Evolutionary conservation across 2,797 vertebrate species (phyloP).

Genomic region (Chelon labrosus): DNA sequence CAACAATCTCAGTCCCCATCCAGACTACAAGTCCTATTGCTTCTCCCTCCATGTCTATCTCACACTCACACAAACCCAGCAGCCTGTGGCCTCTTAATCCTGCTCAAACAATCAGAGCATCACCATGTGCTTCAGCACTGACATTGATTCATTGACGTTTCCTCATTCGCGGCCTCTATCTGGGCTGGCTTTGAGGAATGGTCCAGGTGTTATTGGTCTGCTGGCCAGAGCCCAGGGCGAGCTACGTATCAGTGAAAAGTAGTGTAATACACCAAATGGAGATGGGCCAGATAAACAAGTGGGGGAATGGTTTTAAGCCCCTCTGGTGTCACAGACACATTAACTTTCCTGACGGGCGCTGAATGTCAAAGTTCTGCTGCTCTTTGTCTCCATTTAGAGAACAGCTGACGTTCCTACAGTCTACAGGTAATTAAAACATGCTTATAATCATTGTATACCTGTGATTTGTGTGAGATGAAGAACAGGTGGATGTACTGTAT

Average conservation of each 20-base stretch:
- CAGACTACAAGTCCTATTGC: constrained; percentile 29
- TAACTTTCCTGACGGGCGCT: constrained; percentile 37
- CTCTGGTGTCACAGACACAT: constrained; percentile 52
- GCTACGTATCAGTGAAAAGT: constrained; percentile 67
- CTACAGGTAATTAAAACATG: too few species aligned
- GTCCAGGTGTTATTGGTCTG: constrained; percentile 66
- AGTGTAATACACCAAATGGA: constrained; percentile 62
- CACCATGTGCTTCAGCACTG: constrained; percentile 66
- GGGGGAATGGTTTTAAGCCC: constrained; percentile 46
- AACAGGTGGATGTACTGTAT: too few species aligned
- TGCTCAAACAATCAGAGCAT: constrained; percentile 76
- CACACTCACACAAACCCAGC: constrained; percentile 17
- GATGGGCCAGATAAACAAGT: constrained; percentile 59
- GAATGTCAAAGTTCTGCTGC: too few species aligned
- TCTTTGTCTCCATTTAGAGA: too few species aligned
- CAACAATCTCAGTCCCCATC: constrained; percentile 65
- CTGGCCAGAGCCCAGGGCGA: constrained; percentile 53
- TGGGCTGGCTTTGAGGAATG: constrained; percentile 58
- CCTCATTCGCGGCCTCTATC: constrained; percentile 65
- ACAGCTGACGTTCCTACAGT: too few species aligned
- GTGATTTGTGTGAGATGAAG: too few species aligned
- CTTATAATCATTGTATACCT: too few species aligned
- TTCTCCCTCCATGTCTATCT: not conserved
- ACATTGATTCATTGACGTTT: constrained; percentile 79
- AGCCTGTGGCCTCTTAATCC: constrained; percentile 75